Evolutionary conservation across 2,113 vertebrate species (phyloP).

Genomic region (Alligator mississippiensis): DNA sequence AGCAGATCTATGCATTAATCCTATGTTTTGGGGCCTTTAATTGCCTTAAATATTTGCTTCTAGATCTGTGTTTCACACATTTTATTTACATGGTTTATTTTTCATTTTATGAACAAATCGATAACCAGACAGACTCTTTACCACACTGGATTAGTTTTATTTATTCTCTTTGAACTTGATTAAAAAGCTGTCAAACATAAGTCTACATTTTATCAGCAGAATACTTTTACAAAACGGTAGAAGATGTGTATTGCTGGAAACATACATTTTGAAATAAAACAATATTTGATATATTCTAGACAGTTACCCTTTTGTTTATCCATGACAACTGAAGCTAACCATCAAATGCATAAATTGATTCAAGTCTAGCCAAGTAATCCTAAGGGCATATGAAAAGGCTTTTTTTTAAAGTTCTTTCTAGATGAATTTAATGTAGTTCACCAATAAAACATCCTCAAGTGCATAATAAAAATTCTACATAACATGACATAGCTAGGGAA

Average conservation of each 20-base stretch:
- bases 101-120: constrained; percentile 80
- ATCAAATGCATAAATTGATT: constrained; percentile 81
- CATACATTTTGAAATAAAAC: constrained; percentile 80
- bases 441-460: constrained; percentile 80
- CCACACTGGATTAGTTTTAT: constrained; percentile 82
- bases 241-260: constrained; percentile 74
- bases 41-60: constrained; percentile 75
- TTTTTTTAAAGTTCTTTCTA: constrained; percentile 76
- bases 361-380: constrained; percentile 79
- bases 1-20: constrained; percentile 60
- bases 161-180: constrained; percentile 83
- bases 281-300: constrained; percentile 82
- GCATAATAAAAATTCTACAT: constrained; percentile 78
- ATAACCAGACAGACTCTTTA: constrained; percentile 81
- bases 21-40: constrained; percentile 59
- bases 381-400: constrained; percentile 75
- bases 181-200: constrained; percentile 83
- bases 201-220: constrained; percentile 81
- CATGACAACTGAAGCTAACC: constrained; percentile 81
- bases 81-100: constrained; percentile 82
- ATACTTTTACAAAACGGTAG: constrained; percentile 78
- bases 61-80: constrained; percentile 67
- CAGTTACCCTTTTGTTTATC: constrained; percentile 82
- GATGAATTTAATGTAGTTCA: constrained; percentile 81
- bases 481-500: constrained; percentile 74